Evolutionary conservation across 1,140 invertebrate genomes (phyloP).

Genomic region (Vanessa atalanta): DNA sequence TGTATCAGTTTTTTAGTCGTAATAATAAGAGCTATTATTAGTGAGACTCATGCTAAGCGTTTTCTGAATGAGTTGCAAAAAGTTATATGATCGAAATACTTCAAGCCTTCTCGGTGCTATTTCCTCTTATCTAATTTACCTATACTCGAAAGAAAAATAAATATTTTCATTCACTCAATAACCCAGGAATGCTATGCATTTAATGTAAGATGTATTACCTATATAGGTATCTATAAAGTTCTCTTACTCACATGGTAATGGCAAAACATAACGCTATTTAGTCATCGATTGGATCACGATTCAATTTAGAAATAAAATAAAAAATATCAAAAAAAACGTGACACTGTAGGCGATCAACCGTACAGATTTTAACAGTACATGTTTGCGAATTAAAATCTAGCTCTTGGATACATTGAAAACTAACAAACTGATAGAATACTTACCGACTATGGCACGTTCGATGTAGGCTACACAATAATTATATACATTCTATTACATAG

Average conservation of each 20-base stretch:
- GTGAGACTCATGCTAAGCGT: too few species aligned
- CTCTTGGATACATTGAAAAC: conserved; percentile 17
- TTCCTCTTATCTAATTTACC: too few species aligned
- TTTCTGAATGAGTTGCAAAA: too few species aligned
- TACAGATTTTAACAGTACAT: neutral
- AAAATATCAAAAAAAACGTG: conserved; percentile 49
- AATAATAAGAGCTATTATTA: too few species aligned
- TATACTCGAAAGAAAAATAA: too few species aligned
- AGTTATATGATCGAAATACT: too few species aligned
- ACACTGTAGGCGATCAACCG: conserved; percentile 50
- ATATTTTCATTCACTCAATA: too few species aligned
- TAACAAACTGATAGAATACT: neutral
- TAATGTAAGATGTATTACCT: too few species aligned
- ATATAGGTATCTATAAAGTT: neutral
- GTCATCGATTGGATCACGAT: conserved; percentile 59
- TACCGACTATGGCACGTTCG: neutral
- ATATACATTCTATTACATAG: conserved; percentile 4
- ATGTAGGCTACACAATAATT: conserved; percentile 10
- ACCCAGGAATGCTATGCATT: too few species aligned
- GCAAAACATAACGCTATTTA: conserved; percentile 14
- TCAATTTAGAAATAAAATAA: conserved; percentile 49
- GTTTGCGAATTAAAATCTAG: neutral
- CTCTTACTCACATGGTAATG: neutral
- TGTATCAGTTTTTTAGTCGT: too few species aligned
- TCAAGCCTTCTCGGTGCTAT: too few species aligned